A percentile compares a stretch with the other conserved stretches of the same genome.
phyloP scores from a whole-genome alignment of 2,888 invertebrate species.

The Pterostichus niger region DNA sequence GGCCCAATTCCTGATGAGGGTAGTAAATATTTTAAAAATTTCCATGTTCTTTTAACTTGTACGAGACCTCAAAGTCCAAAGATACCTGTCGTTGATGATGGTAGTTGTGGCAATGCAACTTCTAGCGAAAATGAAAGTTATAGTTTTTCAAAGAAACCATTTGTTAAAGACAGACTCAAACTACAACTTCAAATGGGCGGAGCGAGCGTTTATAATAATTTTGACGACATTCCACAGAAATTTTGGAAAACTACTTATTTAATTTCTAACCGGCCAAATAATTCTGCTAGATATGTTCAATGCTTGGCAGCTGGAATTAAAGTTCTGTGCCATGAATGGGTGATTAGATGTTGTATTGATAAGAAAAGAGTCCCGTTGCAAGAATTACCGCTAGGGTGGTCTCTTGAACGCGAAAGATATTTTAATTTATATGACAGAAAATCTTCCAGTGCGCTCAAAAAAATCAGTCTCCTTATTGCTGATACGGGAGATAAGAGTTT shows the following conservation, averaged over 20 bases:
- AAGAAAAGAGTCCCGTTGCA: slow-evolving; percentile 76
- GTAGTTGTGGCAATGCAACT: slow-evolving; percentile 73
- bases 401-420: slow-evolving; percentile 78
- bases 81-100: slow-evolving; percentile 35
- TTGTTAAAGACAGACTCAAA: slow-evolving; percentile 80
- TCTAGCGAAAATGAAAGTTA: slow-evolving; percentile 80
- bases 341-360: slow-evolving; percentile 81
- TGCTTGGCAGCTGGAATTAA: slow-evolving; percentile 84
- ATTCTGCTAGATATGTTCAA: slow-evolving; percentile 87
- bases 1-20: slow-evolving; percentile 79
- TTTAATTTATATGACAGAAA: slow-evolving; percentile 74
- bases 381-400: slow-evolving; percentile 83
- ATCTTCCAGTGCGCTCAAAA: slow-evolving; percentile 73
- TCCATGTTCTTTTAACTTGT: slow-evolving; percentile 81
- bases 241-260: slow-evolving; percentile 80
- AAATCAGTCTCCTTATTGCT: slow-evolving; percentile 72
- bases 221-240: slow-evolving; percentile 76
- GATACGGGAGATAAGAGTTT: slow-evolving; percentile 78
- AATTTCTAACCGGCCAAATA: slow-evolving; percentile 85
- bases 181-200: slow-evolving; percentile 83
- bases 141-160: slow-evolving; percentile 78
- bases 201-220: slow-evolving; percentile 80
- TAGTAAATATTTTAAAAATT: slow-evolving; percentile 79
- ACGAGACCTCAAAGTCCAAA: slow-evolving; percentile 74
- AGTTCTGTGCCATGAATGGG: slow-evolving; percentile 85